Conservation (phyloP, 2,113 vertebrate genomes). For the Mobula hypostoma region DNA sequence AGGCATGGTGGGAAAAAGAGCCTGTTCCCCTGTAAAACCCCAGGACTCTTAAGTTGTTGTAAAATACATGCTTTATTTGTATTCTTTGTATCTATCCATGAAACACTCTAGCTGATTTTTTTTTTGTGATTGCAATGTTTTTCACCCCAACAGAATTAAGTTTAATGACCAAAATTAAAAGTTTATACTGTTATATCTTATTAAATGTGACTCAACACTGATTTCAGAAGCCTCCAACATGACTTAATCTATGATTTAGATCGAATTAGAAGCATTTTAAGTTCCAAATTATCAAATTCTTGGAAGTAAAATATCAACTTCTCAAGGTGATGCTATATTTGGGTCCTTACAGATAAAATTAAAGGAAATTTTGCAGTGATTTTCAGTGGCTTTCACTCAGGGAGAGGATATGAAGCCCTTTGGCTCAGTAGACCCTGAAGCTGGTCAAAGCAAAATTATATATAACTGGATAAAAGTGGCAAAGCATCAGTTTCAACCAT, state of each 20-base stretch:
- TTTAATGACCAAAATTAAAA: neutral
- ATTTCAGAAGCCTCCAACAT: no score
- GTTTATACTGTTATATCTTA: neutral
- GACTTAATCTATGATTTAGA: neutral
- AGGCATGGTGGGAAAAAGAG: no score
- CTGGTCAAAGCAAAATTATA: neutral
- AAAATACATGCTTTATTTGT: conserved; percentile 18
- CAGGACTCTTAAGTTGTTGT: neutral
- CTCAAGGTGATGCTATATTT: neutral
- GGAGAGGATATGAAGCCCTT: no score
- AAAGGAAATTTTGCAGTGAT: neutral
- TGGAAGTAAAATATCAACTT: neutral
- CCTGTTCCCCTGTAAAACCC: no score
- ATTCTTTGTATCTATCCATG: neutral
- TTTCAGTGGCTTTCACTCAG: neutral
- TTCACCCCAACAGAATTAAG: neutral
- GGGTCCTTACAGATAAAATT: neutral
- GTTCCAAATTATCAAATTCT: neutral
- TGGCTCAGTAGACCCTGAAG: neutral
- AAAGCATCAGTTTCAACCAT: neutral
- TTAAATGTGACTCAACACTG: neutral
- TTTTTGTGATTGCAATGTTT: neutral
- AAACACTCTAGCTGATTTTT: neutral
- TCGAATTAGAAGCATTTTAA: neutral
- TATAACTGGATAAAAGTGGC: neutral